Evolutionary conservation across 2,113 vertebrate species (phyloP).

Genomic region (Progne subis): DNA sequence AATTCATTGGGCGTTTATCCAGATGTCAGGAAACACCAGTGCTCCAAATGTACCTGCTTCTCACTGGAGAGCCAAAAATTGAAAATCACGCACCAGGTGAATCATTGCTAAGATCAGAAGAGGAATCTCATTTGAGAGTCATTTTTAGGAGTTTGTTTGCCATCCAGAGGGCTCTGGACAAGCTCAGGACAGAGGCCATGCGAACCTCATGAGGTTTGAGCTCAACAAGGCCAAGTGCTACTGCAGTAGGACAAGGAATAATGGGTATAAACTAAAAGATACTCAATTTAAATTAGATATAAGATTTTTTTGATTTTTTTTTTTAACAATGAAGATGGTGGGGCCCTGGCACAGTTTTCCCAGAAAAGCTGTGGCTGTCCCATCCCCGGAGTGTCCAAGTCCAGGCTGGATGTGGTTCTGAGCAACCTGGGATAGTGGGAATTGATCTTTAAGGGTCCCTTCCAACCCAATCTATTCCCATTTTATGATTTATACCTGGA

Average conservation of each 20-base stretch:
- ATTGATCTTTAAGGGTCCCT: not conserved
- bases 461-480: not conserved
- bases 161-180: not conserved
- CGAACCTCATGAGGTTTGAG: not conserved
- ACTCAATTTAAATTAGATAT: not conserved
- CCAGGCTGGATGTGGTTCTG: not conserved
- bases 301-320: too few species aligned
- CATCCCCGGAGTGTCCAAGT: not conserved
- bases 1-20: not conserved
- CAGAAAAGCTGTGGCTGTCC: not conserved
- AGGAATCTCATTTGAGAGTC: not conserved
- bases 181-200: too few species aligned
- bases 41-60: not conserved
- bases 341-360: not conserved
- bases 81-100: not conserved
- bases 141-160: not conserved
- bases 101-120: not conserved
- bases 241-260: not conserved
- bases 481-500: not conserved
- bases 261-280: not conserved
- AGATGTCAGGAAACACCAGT: not conserved
- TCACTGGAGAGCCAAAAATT: not conserved
- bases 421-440: not conserved
- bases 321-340: not conserved
- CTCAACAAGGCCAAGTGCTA: not conserved